Evolutionary conservation across 2,797 vertebrate genomes (phyloP).

Genomic region (Pteronotus mesoamericanus): DNA sequence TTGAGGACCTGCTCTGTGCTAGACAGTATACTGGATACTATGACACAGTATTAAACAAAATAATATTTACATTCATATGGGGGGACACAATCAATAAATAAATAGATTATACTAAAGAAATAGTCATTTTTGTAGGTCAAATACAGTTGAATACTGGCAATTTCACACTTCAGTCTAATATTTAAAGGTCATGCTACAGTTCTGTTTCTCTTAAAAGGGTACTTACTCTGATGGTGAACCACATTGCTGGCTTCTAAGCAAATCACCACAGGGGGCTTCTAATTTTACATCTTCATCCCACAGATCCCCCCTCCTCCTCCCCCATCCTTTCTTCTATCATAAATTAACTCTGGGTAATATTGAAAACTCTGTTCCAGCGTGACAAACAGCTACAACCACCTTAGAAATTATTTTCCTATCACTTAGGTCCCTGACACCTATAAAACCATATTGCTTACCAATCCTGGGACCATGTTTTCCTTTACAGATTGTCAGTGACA

Average conservation of each 20-base stretch:
- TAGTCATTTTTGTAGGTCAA: background rate
- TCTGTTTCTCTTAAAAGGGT: background rate
- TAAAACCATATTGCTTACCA: background rate
- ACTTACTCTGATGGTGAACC: background rate
- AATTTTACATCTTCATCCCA: background rate
- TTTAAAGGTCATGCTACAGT: background rate
- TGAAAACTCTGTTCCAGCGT: background rate
- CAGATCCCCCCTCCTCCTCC: background rate
- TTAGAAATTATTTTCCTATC: background rate
- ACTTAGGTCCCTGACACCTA: background rate
- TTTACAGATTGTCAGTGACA: background rate
- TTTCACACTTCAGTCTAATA: background rate
- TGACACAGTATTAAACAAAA: background rate
- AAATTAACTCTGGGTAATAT: background rate
- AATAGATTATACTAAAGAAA: background rate
- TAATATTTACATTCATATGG: background rate
- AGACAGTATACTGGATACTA: background rate
- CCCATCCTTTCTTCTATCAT: background rate
- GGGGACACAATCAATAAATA: background rate
- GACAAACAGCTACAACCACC: background rate
- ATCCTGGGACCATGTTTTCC: background rate
- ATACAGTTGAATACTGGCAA: background rate
- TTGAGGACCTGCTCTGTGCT: background rate
- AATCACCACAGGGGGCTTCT: background rate
- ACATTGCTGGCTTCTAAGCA: background rate